Base-by-base conservation (phyloP, 2,113 vertebrate genomes). In the Onychostoma macrolepis region DNA sequence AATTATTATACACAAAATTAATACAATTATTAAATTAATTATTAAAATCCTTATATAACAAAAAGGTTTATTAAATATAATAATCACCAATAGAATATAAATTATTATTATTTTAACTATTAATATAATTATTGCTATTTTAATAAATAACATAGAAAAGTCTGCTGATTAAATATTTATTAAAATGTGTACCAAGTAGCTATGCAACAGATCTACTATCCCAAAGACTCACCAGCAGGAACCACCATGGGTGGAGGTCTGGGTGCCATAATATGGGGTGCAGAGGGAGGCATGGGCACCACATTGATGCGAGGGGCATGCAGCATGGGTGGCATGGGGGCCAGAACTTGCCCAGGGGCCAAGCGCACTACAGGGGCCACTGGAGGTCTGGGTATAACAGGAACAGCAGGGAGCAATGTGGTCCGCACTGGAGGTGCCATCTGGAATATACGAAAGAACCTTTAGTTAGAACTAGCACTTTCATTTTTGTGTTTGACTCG, bases 221-320 rank as follows among this genome's bases (percentile, higher is more conserved):
- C 7, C 4, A 21, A 17, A 33, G 19, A 92, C 96, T 93, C 89
- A 99, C 98, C 95, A 90, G 97, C 92, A 28, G 98, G 98, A 26
- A 99, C 97, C 30, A 99, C 98, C 98, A 99, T 99, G 45, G 97
- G 98, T 0, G 98, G 98, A 0, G 98, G 97, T 86, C 97, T 96
- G 0, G 97, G 97, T 5, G 97, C 95, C 98, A 99, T 98, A 84
- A 99, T 94, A 87, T 97, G 98, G 1, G 97, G 96, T 1, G 94
- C 96, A 0, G 97, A 91, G 12, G 97, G 97, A 0, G 97, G 97
- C 98, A 99, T 99, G n/a, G 95, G 97, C 76, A 99, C 97, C 86
- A 99, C 97, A 0, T 98, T 99, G 93, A 99, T 98, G 53, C 98
- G 97, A 0, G 96, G 96, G 6, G 96, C 94, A 5, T 98, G 96